These are phyloP conservation scores for Dipodomys spectabilis DNA, from an alignment of 2,113 vertebrate genomes.

Conservation along the genomic window DNA sequence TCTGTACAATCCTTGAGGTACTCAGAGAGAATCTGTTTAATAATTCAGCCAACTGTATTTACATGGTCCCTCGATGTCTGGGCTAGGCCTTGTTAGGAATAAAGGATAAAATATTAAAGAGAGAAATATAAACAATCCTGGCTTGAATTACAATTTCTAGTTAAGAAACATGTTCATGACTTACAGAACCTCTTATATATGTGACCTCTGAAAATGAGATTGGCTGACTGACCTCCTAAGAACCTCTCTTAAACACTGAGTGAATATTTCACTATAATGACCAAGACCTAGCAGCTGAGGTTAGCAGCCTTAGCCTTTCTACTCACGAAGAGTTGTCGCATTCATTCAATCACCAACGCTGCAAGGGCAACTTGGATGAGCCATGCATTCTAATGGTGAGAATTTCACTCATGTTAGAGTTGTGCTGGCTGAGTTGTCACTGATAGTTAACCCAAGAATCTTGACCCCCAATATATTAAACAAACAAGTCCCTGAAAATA, in stretches of 20 bases:
- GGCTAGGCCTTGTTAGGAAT: conserved; percentile 68
- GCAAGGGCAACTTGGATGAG: background rate
- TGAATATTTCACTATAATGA: conserved; percentile 57
- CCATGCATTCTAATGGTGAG: background rate
- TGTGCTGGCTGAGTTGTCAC: background rate
- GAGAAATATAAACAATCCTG: conserved; percentile 73
- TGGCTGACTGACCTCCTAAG: conserved; percentile 44
- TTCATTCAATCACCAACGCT: conserved; percentile 17
- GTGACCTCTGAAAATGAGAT: conserved; percentile 54
- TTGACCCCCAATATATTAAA: background rate
- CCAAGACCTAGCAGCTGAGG: conserved; percentile 37
- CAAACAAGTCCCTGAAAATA: background rate
- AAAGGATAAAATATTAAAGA: conserved; percentile 79
- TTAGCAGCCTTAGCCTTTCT: conserved; percentile 12
- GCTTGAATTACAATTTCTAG: conserved; percentile 68
- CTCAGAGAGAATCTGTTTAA: conserved; percentile 63
- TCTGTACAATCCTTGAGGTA: conserved; percentile 55
- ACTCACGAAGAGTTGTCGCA: background rate
- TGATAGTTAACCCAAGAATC: background rate
- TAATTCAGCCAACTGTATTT: conserved; percentile 76
- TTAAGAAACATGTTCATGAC: conserved; percentile 35
- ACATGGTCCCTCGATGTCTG: conserved; percentile 63
- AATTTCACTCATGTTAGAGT: background rate
- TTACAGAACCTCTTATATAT: conserved; percentile 57
- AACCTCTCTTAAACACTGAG: conserved; percentile 48